Evolutionary conservation across 2,113 vertebrate genomes (phyloP).

Genomic region (Esox niger): DNA sequence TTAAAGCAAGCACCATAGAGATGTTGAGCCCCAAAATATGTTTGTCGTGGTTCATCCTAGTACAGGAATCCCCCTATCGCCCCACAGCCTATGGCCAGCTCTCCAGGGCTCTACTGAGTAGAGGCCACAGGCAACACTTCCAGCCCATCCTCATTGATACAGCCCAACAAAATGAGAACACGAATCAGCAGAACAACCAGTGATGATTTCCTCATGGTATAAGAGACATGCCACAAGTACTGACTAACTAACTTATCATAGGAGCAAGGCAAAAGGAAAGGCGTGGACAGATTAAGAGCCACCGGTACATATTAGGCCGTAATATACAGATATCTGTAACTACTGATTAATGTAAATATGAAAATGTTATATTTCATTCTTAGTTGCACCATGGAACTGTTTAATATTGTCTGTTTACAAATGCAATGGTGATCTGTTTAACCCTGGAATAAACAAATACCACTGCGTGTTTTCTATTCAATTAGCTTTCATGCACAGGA

Average conservation of each 20-base stretch:
- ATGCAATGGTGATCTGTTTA: too few relatives aligned
- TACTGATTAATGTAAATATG: too few relatives aligned
- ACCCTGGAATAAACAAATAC: too few relatives aligned
- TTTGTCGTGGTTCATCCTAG: not conserved
- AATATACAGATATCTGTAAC: too few relatives aligned
- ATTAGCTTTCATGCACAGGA: too few relatives aligned
- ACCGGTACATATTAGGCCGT: too few relatives aligned
- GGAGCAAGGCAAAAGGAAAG: slow-evolving; percentile 17
- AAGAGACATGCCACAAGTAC: not conserved
- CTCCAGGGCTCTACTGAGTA: slow-evolving; percentile 31
- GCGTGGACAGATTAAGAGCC: not conserved
- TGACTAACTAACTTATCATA: slow-evolving; percentile 31
- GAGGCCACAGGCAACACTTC: slow-evolving; percentile 38
- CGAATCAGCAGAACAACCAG: slow-evolving; percentile 48
- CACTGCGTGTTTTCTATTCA: too few relatives aligned
- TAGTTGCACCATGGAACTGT: too few relatives aligned
- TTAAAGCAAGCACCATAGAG: too few relatives aligned
- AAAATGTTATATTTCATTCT: too few relatives aligned
- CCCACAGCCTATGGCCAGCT: slow-evolving; percentile 23
- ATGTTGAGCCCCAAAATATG: slow-evolving; percentile 24
- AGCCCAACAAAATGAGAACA: slow-evolving; percentile 44
- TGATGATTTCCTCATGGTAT: slow-evolving; percentile 39
- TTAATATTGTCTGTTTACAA: too few relatives aligned
- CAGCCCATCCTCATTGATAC: slow-evolving; percentile 46
- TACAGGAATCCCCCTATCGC: not conserved